A percentile compares a stretch with the other conserved stretches of the same genome.
Conservation (phyloP, 2,888 invertebrate genomes). For the Clistopyga incitator region DNA sequence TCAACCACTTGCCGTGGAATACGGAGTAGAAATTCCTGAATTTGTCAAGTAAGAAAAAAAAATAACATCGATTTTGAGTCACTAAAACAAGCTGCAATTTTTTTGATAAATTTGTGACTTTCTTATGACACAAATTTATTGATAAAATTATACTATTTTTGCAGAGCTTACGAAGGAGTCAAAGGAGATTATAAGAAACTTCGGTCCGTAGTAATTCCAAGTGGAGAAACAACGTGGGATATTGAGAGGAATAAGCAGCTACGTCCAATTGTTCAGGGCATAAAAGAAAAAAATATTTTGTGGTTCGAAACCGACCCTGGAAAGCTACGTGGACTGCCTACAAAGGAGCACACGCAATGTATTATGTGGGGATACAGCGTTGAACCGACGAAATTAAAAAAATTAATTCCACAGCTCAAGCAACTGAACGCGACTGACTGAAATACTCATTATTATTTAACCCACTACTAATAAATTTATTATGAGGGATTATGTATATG, state of each 20-base stretch:
- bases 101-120: too few relatives aligned
- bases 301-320: conserved; percentile 86
- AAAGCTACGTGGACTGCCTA: conserved; percentile 88
- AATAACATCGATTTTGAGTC: neutral
- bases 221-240: conserved; percentile 89
- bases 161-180: conserved; percentile 87
- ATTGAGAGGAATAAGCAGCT: conserved; percentile 89
- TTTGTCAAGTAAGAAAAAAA: conserved; percentile 71
- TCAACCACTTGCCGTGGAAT: conserved; percentile 85
- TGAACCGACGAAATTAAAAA: conserved; percentile 89
- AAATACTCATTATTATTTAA: conserved; percentile 5
- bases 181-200: conserved; percentile 91
- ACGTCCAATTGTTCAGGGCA: conserved; percentile 82
- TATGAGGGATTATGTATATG: neutral
- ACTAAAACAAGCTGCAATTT: too few relatives aligned
- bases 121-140: conserved; percentile 21
- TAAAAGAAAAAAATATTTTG: conserved; percentile 84
- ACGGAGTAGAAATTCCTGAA: conserved; percentile 84
- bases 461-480: neutral
- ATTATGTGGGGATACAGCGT: conserved; percentile 92
- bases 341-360: conserved; percentile 88
- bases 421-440: conserved; percentile 76
- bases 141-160: neutral
- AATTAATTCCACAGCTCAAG: conserved; percentile 84
- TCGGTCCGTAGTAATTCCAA: conserved; percentile 87